Evolutionary conservation across 2,113 vertebrate species (phyloP), one percentile per base, ranked within the genome.

Genomic region (Notarius quadriscutis): DNA sequence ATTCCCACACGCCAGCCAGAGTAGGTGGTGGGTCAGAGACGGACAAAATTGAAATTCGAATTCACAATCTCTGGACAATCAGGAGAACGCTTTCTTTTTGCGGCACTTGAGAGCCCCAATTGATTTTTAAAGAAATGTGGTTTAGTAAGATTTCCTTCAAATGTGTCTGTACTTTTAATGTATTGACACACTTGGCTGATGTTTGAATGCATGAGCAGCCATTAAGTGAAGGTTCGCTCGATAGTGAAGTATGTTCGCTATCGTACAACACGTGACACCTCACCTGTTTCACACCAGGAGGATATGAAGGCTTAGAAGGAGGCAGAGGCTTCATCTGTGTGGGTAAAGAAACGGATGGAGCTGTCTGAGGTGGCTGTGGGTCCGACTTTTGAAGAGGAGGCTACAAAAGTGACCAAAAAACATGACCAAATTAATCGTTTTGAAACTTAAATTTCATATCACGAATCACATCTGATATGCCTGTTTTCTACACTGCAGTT

Each of bases 261-360:
- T 72, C 18, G 2, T 41, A 2, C 34, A 72, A 41, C 17, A 48
- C 22, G 18, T 63, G 41, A 15, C 51, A 71, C 89, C 94, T 95
- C 90, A 95, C 95, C 91, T 88, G 91, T 20, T 92, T 83, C 25
- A 84, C 88, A 75, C 30, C 89, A 63, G 92, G 48, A 63, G 91
- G 69, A 0, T 91, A 92, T 86, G 92, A 79, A 63, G 94, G 93
- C 72, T 94, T 95, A 0, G 78, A 69, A 53, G 93, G 93, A 89
- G 94, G 91, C 27, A 82, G 60, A 80, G 92, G 91, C 90, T 90
- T 92, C 7, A 18, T 88, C 93, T 94, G 86, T 71, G 10, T 72
- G 7, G 14, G 83, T 88, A 11, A 83, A 71, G 30, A 82, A 78
- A 81, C 25, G 62, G 69, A 12, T 22, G 89, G 86, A 55, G 63